Evolutionary conservation across 2,797 vertebrate species (phyloP).

Genomic region (Chelonia mydas): DNA sequence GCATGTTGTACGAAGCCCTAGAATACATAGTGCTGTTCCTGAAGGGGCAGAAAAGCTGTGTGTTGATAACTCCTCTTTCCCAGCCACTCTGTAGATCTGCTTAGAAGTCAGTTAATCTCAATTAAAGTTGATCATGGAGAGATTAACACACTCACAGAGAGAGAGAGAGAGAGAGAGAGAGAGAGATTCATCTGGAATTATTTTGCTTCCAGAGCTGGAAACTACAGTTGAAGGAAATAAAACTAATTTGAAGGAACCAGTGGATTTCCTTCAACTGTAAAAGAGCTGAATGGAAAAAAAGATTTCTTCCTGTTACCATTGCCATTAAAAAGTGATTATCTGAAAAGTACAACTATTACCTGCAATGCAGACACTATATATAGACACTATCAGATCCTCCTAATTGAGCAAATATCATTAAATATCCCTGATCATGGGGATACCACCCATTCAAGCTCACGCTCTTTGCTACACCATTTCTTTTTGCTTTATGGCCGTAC

Average conservation of each 20-base stretch:
- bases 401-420: neutral
- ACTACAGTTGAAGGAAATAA: neutral
- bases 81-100: neutral
- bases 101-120: neutral
- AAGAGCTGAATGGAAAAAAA: neutral
- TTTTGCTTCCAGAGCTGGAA: neutral
- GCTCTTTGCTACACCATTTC: neutral
- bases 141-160: neutral
- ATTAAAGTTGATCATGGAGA: neutral
- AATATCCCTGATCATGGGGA: neutral
- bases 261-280: neutral
- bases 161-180: too few relatives aligned
- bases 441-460: neutral
- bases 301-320: neutral
- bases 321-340: neutral
- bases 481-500: neutral
- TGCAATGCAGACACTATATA: neutral
- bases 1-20: neutral
- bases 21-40: neutral
- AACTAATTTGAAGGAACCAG: neutral
- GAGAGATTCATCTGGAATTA: neutral
- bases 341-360: neutral
- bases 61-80: fast-evolving
- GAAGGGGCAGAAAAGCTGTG: fast-evolving
- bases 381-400: neutral